phyloP scores from a whole-genome alignment of 1,140 invertebrate genomes.

The Lepidostoma basale region DNA sequence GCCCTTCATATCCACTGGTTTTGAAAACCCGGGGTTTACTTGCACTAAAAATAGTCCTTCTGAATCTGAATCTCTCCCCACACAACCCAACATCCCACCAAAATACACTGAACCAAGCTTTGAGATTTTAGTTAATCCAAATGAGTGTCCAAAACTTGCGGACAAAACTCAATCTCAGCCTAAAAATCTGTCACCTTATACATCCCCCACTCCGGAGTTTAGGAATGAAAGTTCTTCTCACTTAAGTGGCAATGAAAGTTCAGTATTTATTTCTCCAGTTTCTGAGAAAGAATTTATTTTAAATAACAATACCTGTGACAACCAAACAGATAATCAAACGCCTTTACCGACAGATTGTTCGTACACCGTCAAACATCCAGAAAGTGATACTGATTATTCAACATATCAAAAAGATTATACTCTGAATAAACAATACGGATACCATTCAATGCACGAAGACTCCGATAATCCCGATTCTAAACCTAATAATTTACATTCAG shows the following conservation, averaged over 20 bases:
- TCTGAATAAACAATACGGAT: neutral
- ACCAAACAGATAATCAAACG: conserved; percentile 15
- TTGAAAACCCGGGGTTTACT: neutral
- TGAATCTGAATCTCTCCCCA: neutral
- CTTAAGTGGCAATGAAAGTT: conserved; percentile 21
- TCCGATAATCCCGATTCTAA: conserved; percentile 7
- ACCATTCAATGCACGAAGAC: neutral
- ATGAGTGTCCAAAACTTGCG: neutral
- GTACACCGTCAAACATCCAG: conserved; percentile 32
- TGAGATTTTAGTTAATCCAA: conserved; percentile 13
- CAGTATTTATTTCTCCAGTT: conserved; percentile 11
- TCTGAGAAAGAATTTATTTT: conserved; percentile 13
- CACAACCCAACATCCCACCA: neutral
- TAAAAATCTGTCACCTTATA: conserved; percentile 15
- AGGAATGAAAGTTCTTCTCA: conserved; percentile 30
- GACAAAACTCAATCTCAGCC: neutral
- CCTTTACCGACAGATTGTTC: conserved; percentile 6
- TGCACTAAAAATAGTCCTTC: neutral
- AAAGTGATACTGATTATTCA: conserved; percentile 37
- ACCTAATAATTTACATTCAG: conserved; percentile 14
- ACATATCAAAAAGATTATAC: conserved; percentile 7
- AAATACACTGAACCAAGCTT: conserved; percentile 20
- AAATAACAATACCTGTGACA: neutral
- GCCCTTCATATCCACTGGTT: neutral
- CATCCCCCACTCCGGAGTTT: conserved; percentile 19